These are phyloP conservation scores for Halictus quadricinctus DNA, from an alignment of 2,888 invertebrate genomes.

Conservation along the genomic window DNA sequence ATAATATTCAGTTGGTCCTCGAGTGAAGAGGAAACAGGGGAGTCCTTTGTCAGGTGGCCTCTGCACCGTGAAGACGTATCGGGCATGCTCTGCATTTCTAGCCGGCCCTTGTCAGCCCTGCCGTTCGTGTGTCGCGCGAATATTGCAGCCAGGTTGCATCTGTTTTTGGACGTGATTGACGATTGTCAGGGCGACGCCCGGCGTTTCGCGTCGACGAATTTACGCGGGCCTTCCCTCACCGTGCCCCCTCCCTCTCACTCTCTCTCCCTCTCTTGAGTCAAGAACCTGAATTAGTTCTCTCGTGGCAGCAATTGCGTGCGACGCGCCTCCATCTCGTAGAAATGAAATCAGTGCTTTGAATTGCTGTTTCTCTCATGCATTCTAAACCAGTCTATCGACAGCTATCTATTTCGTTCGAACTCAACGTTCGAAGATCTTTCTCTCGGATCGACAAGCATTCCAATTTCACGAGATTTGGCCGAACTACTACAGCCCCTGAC, in stretches of 20 bases:
- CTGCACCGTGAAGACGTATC: constrained; percentile 69
- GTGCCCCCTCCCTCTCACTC: not conserved
- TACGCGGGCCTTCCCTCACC: constrained; percentile 43
- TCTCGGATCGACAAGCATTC: not conserved
- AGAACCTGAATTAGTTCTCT: constrained; percentile 61
- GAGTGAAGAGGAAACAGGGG: constrained; percentile 38
- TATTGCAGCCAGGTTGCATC: constrained; percentile 61
- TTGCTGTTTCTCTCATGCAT: constrained; percentile 12
- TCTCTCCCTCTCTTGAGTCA: constrained; percentile 7
- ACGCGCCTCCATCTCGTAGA: not conserved
- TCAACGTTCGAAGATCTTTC: not conserved
- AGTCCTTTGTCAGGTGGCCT: constrained; percentile 65
- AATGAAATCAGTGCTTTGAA: constrained; percentile 17
- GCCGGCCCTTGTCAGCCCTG: constrained; percentile 55
- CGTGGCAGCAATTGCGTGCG: constrained; percentile 11
- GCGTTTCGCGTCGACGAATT: constrained; percentile 59
- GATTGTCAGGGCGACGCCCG: constrained; percentile 61
- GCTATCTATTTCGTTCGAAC: not conserved
- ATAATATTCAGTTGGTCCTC: constrained; percentile 35
- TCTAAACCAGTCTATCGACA: not conserved
- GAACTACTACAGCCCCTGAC: not conserved
- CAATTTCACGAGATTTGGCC: not conserved
- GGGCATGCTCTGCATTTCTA: constrained; percentile 68
- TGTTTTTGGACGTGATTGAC: constrained; percentile 73
- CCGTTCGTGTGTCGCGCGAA: constrained; percentile 57